Conservation (phyloP, 2,113 vertebrate genomes). For the Leptobrachium leishanense region DNA sequence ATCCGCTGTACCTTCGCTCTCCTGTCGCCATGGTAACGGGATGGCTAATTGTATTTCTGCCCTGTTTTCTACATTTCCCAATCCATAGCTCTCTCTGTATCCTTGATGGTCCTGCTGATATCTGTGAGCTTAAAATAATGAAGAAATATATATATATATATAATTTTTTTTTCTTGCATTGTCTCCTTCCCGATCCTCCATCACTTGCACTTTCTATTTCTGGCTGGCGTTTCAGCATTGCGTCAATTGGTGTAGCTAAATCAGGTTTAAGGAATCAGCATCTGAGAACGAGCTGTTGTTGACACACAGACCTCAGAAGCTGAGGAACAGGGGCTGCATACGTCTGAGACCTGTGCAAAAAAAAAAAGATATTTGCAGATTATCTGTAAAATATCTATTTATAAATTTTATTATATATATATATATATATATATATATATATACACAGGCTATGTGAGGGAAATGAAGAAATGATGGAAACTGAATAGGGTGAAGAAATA, state of each 20-base stretch:
- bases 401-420: too few relatives aligned
- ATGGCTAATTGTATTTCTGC: conserved; percentile 13
- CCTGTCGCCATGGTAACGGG: conserved; percentile 41
- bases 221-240: conserved; percentile 22
- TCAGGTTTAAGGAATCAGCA: conserved; percentile 27
- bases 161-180: neutral
- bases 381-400: too few relatives aligned
- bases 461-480: neutral
- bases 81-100: conserved; percentile 20
- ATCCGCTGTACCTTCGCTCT: conserved; percentile 33
- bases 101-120: conserved; percentile 18
- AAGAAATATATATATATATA: conserved; percentile 8
- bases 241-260: conserved; percentile 20
- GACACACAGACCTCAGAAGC: conserved; percentile 6
- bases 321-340: neutral
- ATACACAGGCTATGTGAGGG: too few relatives aligned
- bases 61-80: conserved; percentile 19
- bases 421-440: neutral
- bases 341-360: too few relatives aligned
- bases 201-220: conserved; percentile 28
- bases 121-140: conserved; percentile 1
- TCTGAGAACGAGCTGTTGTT: conserved; percentile 29
- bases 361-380: too few relatives aligned
- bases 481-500: neutral
- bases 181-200: neutral